Evolutionary conservation across 2,888 invertebrate genomes (phyloP), one percentile per base, ranked within the genome.

Genomic region (Lysandra coridon): DNA sequence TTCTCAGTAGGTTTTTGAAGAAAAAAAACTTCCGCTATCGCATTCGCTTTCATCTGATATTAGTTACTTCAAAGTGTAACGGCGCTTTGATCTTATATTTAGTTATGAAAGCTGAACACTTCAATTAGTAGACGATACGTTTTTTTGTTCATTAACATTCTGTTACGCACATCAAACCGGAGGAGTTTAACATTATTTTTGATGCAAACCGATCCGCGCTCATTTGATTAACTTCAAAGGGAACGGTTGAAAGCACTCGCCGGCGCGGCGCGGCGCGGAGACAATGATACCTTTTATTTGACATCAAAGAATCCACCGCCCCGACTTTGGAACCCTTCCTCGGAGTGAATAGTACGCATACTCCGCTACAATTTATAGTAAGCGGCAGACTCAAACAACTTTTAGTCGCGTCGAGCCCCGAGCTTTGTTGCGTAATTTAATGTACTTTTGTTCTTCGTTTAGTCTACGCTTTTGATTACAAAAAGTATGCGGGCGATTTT

Each of bases 141-240:
- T 84, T 88, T 86, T 88, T 87, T 86, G 84, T 88, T 88, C 87
- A 86, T 83, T 84, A 86, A 86, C 83, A 85, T 85, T 85, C 84
- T 79, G 82, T 80, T 79, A 85, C 83, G 85, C 85, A 85, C 86
- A 86, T 88, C 85, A 86, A 86, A 85, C 84, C 83, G 84, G 85
- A 84, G 85, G 85, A 84, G 85, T 83, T 89, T 89, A 88, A 89
- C 87, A 88, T 87, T 88, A 86, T 87, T 88, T 89, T 87, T 86
- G 86, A 89, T 86, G 86, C 88, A 88, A 89, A 88, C 88, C 84
- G 86, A 88, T 87, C 83, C 88, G 86, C 85, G 85, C 88, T 89
- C 88, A 91, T 90, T 91, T 91, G 88, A 90, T 91, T 88, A 88
- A 91, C 90, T 88, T 91, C 91, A 91, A 91, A 91, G 90, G 85